A percentile compares a stretch with the other conserved stretches of the same genome.
These are phyloP conservation scores for Aporophyla nigra DNA, from an alignment of 2,888 invertebrate species.

Conservation along the genomic window DNA sequence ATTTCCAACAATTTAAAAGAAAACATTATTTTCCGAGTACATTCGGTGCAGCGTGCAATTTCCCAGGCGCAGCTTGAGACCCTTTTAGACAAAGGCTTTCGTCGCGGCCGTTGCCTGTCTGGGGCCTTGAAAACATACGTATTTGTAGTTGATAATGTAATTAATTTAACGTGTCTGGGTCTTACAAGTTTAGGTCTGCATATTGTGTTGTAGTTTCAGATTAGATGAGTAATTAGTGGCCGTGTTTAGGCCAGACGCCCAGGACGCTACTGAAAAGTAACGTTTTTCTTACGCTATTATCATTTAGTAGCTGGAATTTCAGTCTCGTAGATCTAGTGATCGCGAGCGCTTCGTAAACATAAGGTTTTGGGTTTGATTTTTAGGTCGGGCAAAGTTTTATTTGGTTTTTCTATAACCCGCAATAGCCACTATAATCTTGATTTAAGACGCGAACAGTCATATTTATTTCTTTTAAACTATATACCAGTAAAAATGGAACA, in stretches of 20 bases:
- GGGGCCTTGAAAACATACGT: constrained; percentile 51
- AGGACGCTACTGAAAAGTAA: not conserved
- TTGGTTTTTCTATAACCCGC: too few species aligned
- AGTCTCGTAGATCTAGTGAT: too few species aligned
- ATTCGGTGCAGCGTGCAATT: constrained; percentile 37
- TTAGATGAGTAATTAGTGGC: not conserved
- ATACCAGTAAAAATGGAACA: too few species aligned
- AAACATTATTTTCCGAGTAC: constrained; percentile 36
- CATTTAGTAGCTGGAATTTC: not conserved
- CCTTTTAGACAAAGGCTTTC: constrained; percentile 48
- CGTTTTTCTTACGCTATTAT: not conserved
- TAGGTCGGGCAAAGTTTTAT: too few species aligned
- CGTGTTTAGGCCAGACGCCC: not conserved
- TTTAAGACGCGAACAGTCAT: too few species aligned
- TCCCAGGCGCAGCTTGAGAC: constrained; percentile 47
- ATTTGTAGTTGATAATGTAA: constrained; percentile 28
- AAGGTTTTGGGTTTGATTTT: too few species aligned
- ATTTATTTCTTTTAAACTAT: too few species aligned
- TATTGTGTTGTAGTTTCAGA: not conserved
- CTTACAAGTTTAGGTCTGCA: not conserved
- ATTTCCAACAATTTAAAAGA: constrained; percentile 20
- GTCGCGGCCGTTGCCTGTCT: constrained; percentile 63
- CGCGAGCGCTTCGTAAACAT: too few species aligned
- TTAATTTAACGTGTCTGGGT: constrained; percentile 40
- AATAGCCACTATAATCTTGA: too few species aligned